Evolutionary conservation across 2,113 vertebrate genomes (phyloP), one percentile per base, ranked within the genome.

Genomic region (Myotis yumanensis): DNA sequence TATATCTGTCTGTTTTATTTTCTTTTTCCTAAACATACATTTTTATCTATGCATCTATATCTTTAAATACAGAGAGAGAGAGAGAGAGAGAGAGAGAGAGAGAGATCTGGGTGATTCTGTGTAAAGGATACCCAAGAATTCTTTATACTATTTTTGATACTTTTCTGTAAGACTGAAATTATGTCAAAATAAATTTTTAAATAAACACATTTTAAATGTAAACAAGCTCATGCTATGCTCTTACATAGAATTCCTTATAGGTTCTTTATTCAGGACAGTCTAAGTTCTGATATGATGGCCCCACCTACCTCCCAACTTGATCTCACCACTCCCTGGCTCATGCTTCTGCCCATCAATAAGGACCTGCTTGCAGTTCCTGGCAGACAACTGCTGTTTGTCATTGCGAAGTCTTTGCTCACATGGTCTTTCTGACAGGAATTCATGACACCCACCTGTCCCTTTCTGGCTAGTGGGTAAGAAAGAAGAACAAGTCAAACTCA

Each of bases 151-250:
- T 59, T 86, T 35, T 79, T 83, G n/a, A 93, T 89, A 77, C 1
- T 89, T 93, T 73, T 75, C 76, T 89, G 1, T 89, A 91, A 89
- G 72, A 22, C 32, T 80, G 48, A 86, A 86, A 64, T 79, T 59
- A 52, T 64, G 32, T 73, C 18, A 69, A 89, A 89, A 75, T 54
- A 51, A 52, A 17, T 82, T 83, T 91, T 82, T 25, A 71, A 76
- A 35, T 68, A 52, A 81, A 35, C 32, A 57, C 37, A 37, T 75
- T 68, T 69, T 51, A 57, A 81, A 71, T 66, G 28, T 72, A 72
- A 82, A 20, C 71, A 51, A 82, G 8, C n/a, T 23, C 15, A 28
- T 51, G 20, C 54, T 52, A 51, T 51, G 86, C 9, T 80, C 77
- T 23, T 83, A 30, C 7, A 9, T 5, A 72, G 52, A 91, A 54